These are phyloP conservation scores for Peribatodes rhomboidaria DNA, from an alignment of 2,888 invertebrate genomes.

Conservation along the genomic window DNA sequence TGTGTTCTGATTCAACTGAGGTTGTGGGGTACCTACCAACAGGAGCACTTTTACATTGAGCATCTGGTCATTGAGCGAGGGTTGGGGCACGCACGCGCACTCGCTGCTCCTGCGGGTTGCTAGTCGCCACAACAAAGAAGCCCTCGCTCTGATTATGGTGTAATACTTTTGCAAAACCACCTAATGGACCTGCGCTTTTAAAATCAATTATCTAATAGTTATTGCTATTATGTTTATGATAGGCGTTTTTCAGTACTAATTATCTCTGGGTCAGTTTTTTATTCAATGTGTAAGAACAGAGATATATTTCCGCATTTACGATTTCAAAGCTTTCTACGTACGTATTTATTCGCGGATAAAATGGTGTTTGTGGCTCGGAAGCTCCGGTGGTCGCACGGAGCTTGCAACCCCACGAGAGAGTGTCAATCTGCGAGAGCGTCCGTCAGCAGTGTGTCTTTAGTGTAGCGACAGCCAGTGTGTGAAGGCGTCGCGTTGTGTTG, in stretches of 20 bases:
- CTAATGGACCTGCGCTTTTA: not conserved
- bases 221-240: constrained; percentile 12
- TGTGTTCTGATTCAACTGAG: no score
- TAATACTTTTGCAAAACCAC: constrained; percentile 19
- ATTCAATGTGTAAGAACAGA: not conserved
- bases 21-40: constrained; percentile 17
- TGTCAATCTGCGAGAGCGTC: constrained; percentile 36
- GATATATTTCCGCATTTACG: not conserved
- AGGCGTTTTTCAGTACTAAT: constrained; percentile 20
- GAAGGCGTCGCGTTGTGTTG: constrained; percentile 64
- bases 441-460: constrained; percentile 24
- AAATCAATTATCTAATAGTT: not conserved
- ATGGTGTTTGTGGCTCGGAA: constrained; percentile 21
- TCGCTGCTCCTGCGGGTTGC: constrained; percentile 55
- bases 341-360: constrained; percentile 1
- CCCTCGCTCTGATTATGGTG: constrained; percentile 26
- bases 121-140: constrained; percentile 47
- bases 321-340: not conserved
- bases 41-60: constrained; percentile 52
- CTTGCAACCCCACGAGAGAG: constrained; percentile 44
- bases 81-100: constrained; percentile 76
- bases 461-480: constrained; percentile 50
- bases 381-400: constrained; percentile 20
- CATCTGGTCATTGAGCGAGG: constrained; percentile 77
- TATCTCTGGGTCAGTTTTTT: not conserved